These are phyloP conservation scores for Macrochelys suwanniensis DNA, from an alignment of 2,797 vertebrate species.

Conservation along the genomic window DNA sequence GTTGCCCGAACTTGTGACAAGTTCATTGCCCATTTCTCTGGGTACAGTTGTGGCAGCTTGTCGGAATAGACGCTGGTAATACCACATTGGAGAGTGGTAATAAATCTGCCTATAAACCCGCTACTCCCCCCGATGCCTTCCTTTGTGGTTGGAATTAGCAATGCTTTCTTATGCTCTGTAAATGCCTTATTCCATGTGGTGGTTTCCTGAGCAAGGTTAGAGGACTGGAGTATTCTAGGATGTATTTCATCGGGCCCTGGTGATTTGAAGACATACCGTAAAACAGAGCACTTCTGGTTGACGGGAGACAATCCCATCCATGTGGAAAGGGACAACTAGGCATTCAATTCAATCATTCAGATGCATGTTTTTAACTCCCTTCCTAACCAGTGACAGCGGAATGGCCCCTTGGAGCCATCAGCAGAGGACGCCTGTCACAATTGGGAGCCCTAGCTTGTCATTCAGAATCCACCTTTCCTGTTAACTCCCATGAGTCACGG, in stretches of 20 bases:
- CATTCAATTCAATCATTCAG: not conserved
- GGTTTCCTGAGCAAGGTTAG: not conserved
- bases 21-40: not conserved
- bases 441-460: not conserved
- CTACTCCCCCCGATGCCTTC: too few relatives aligned
- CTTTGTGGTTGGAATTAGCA: too few relatives aligned
- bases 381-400: not conserved
- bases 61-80: not conserved
- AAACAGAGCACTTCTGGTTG: not conserved
- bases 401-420: not conserved
- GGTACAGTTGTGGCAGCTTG: not conserved
- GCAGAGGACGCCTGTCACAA: not conserved
- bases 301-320: not conserved
- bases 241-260: too few relatives aligned
- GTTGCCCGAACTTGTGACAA: not conserved
- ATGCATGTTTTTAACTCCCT: not conserved
- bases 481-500: not conserved
- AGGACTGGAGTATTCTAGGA: not conserved
- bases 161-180: too few relatives aligned
- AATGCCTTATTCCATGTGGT: not conserved
- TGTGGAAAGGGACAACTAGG: not conserved
- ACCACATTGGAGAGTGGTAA: not conserved
- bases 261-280: not conserved
- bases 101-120: not conserved
- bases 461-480: not conserved